Conservation (phyloP, 2,113 vertebrate genomes). For the Anser brachyrhynchus region DNA sequence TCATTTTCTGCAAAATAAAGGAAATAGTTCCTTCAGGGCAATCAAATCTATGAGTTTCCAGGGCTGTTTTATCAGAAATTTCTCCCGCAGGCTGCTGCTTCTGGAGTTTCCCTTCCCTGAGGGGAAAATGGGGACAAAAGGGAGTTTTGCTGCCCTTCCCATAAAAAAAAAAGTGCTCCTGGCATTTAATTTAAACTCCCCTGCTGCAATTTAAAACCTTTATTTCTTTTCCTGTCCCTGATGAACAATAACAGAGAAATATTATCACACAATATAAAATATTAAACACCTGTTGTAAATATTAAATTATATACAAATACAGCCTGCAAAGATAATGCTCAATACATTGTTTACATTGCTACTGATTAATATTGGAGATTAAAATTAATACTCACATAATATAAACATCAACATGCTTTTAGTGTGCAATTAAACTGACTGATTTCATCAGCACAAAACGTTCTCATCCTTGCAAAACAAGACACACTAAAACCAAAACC, state of each 20-base stretch:
- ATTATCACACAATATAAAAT: conserved; percentile 47
- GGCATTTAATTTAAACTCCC: conserved; percentile 26
- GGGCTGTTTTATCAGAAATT: not conserved
- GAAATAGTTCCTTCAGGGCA: not conserved
- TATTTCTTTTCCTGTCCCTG: conserved; percentile 10
- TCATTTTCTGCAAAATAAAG: not conserved
- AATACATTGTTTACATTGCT: conserved; percentile 44
- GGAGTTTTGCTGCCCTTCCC: not conserved
- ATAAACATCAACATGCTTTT: conserved; percentile 63
- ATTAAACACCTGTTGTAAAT: conserved; percentile 60
- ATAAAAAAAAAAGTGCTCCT: not conserved
- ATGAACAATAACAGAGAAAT: conserved; percentile 25
- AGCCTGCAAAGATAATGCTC: conserved; percentile 9
- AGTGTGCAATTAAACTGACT: conserved; percentile 36
- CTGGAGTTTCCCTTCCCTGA: not conserved
- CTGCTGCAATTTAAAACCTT: not conserved
- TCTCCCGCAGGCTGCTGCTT: not conserved
- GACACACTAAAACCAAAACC: not conserved
- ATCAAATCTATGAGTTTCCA: not conserved
- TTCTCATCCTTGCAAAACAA: not conserved
- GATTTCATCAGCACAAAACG: conserved; percentile 47
- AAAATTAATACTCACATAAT: conserved; percentile 57
- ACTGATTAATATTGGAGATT: conserved; percentile 63
- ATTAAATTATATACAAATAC: conserved; percentile 28
- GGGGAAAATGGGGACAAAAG: not conserved